Evolutionary conservation across 2,888 invertebrate species (phyloP), one percentile per base, ranked within the genome.

Genomic region (Drosophila fulvimacula): DNA sequence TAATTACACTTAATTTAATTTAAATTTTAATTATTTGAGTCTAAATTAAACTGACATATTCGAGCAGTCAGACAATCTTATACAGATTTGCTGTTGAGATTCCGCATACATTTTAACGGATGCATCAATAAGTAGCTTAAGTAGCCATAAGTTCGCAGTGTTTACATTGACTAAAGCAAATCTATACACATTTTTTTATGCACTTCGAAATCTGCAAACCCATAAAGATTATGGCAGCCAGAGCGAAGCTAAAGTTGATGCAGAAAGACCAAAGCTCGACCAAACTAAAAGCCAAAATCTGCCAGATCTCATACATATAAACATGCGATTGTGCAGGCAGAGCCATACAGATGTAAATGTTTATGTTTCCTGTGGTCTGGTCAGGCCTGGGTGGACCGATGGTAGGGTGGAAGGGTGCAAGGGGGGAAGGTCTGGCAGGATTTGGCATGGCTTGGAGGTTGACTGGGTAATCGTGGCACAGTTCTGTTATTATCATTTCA

Each of bases 401-500:
- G n/a, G n/a, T n/a, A n/a, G n/a, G 27, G 3, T 13, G 11, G 9
- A n/a, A 46, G 21, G n/a, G n/a, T n/a, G n/a, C n/a, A n/a, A n/a
- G n/a, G n/a, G n/a, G n/a, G n/a, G n/a, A n/a, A n/a, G n/a, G n/a
- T n/a, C n/a, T n/a, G 3, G 19, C 6, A 4, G 9, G 27, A 24
- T 7, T 7, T 15, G 27, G 34, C 3, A 17, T 6, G 2, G 24
- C 10, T 9, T 10, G 6, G 17, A 11, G 36, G 27, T 27, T 19
- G 36, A 52, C 51, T 57, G 58, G 46, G 68, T 38, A 62, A 80
- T 73, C 76, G 81, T 64, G 78, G 70, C 80, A 73, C 78, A 78
- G 76, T 79, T 86, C 73, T 81, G 53, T 83, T 87, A 80, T 83
- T 84, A 83, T 78, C 72, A 76, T 87, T 83, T 72, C 73, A 73